Evolutionary conservation across 1,140 invertebrate genomes (phyloP), one percentile per base, ranked within the genome.

Genomic region (Bicyclus anynana): DNA sequence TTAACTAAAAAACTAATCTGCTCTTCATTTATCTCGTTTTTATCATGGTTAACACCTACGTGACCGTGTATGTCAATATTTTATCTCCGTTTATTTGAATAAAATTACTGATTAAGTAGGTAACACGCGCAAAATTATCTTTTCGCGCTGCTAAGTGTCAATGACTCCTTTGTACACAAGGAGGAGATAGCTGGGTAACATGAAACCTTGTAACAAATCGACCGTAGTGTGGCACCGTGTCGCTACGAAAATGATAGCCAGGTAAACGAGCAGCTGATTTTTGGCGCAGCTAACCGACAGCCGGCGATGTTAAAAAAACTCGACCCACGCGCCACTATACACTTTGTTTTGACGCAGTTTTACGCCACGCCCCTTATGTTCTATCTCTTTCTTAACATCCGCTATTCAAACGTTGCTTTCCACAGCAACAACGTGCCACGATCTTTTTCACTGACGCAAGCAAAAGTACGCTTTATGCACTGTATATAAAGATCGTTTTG

Each of bases 261-360:
- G 49, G 14, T 58, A 62, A 33, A 50, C 60, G 33, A 83, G 72
- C 83, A 86, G 83, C 83, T 86, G 83, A 86, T 86, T 82, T 79
- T 77, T 61, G 69, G 74, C 74, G 74, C 74, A 71, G 72, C 42
- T n/a, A n/a, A n/a, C 17, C 17, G 9, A n/a, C 68, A 75, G 74
- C 69, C 62, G 46, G 59, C 57, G 66, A 77, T 69, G 71, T 77
- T 70, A 82, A 80, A 76, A 37, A 40, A 14, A 40, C 37, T 16
- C 37, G 13, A 72, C 73, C 49, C 74, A 69, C 72, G 77, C 65
- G 80, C 42, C 14, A 40, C 2, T 69, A 65, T 74, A 59, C 71
- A 65, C 69, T 51, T 38, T 42, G 38, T 44, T 54, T 35, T 77
- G 70, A 82, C 77, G 80, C 82, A 74, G 77, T 65, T 29, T 50